These are phyloP conservation scores for Sinella curviseta DNA, from an alignment of 1,140 invertebrate genomes.

Conservation along the genomic window DNA sequence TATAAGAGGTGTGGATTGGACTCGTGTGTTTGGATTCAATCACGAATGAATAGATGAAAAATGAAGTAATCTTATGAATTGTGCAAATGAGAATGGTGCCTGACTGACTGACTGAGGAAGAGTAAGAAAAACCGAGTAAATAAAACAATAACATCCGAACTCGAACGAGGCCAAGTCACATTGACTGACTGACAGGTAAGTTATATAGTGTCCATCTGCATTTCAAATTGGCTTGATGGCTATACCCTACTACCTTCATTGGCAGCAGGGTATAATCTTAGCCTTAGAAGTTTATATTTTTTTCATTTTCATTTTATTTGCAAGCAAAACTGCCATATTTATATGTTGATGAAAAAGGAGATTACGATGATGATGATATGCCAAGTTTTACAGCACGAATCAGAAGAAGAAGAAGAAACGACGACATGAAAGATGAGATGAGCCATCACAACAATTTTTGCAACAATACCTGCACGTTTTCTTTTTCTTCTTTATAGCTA, in stretches of 20 bases:
- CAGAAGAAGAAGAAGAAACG: background rate
- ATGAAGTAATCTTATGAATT: no score
- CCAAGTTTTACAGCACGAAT: background rate
- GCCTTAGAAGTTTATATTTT: background rate
- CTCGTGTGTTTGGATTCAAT: background rate
- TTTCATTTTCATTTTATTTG: background rate
- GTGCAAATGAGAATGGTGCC: no score
- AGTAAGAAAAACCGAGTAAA: background rate
- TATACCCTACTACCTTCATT: background rate
- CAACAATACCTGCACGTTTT: background rate
- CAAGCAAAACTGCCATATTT: background rate
- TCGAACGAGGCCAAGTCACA: background rate
- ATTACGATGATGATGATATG: background rate
- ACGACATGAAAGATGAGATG: background rate
- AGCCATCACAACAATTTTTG: background rate
- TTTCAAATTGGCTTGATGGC: background rate
- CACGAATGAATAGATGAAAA: no score
- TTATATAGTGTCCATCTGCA: background rate
- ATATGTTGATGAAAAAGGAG: background rate
- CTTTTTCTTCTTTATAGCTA: background rate
- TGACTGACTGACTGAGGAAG: background rate
- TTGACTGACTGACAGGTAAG: background rate
- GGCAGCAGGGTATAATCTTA: no score
- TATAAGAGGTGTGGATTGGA: background rate
- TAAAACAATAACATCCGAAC: background rate